Conservation (phyloP, 2,888 invertebrate genomes). For the Drosophila seclusa region DNA sequence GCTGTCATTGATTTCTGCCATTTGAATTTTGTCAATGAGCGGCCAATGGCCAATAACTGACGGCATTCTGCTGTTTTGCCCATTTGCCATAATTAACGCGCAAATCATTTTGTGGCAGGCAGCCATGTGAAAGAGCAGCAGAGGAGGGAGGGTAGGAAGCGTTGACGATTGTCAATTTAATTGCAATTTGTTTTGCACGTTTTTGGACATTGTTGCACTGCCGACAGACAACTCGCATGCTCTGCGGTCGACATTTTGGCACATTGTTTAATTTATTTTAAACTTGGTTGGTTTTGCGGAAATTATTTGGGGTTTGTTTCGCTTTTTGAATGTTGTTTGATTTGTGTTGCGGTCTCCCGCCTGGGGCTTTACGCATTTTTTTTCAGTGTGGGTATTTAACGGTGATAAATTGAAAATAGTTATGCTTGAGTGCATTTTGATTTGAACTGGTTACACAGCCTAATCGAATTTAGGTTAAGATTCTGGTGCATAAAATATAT, state of each 20-base stretch:
- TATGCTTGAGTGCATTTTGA: not conserved
- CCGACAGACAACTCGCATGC: constrained; percentile 48
- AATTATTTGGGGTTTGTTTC: constrained; percentile 48
- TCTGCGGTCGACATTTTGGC: constrained; percentile 62
- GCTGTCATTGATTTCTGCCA: constrained; percentile 63
- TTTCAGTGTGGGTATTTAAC: not conserved
- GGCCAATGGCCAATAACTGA: constrained; percentile 8
- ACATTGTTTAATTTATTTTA: constrained; percentile 74
- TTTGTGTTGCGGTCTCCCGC: constrained; percentile 14
- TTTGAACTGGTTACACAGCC: not conserved
- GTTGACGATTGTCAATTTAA: constrained; percentile 69
- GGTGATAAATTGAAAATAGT: not conserved
- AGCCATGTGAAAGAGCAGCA: not conserved
- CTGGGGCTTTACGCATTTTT: not conserved
- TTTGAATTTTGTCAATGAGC: constrained; percentile 41
- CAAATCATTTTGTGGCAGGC: constrained; percentile 44
- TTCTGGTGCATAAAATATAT: not conserved
- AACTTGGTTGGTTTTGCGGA: constrained; percentile 63
- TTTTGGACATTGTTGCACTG: constrained; percentile 26
- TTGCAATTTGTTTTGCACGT: constrained; percentile 71
- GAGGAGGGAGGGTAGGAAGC: not conserved
- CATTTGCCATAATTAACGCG: constrained; percentile 67
- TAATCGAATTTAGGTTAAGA: not conserved
- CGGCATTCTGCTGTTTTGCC: constrained; percentile 15
- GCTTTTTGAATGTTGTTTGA: constrained; percentile 29